Conservation (phyloP, 2,113 vertebrate species). For the Myiozetetes cayanensis region DNA sequence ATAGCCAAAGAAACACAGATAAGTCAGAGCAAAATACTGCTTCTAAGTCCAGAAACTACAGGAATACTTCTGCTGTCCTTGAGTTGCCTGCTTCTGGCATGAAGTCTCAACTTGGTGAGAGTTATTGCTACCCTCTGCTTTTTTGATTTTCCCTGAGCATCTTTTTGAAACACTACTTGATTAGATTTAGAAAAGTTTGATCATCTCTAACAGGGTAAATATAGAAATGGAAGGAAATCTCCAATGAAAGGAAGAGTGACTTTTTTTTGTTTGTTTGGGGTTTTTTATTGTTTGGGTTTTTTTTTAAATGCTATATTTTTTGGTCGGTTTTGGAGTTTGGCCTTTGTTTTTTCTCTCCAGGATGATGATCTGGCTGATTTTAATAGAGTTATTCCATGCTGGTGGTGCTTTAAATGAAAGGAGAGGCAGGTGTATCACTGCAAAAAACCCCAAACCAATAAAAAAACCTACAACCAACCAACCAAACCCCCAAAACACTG, state of each 20-base stretch:
- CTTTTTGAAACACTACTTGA: background rate
- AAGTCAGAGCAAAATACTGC: background rate
- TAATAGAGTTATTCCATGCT: background rate
- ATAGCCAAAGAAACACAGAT: background rate
- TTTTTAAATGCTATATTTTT: background rate
- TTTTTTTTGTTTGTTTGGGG: background rate
- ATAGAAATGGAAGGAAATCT: background rate
- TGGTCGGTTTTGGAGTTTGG: background rate
- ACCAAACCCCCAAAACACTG: background rate
- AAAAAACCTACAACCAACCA: background rate
- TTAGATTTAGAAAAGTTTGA: background rate
- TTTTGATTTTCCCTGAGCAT: background rate
- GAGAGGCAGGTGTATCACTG: background rate
- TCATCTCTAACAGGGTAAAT: background rate
- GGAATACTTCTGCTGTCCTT: background rate
- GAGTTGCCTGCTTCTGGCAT: background rate
- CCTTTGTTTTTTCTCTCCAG: too few relatives aligned
- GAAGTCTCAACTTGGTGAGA: background rate
- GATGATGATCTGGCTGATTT: background rate
- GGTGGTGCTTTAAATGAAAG: background rate
- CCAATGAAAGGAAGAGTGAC: background rate
- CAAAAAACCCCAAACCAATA: background rate
- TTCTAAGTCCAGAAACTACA: background rate
- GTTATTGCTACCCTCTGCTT: background rate
- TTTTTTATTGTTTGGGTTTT: rapidly evolving